Conservation (phyloP, 2,888 invertebrate species). For the Trilocha varians region DNA sequence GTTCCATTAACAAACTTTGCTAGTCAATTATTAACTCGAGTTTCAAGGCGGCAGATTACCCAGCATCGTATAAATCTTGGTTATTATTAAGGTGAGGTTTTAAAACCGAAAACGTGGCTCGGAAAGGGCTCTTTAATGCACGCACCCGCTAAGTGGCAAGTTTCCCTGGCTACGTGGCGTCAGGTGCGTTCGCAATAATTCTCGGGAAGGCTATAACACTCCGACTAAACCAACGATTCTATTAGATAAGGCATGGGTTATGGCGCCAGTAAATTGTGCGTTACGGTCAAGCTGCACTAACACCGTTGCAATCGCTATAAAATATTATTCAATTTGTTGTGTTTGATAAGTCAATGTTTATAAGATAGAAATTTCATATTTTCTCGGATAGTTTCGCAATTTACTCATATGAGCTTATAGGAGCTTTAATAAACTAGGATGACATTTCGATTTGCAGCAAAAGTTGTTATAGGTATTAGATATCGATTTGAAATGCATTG, state of each 20-base stretch:
- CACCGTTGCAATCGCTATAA: too few species aligned
- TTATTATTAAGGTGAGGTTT: not conserved
- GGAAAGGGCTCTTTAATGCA: constrained; percentile 20
- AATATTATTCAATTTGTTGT: too few species aligned
- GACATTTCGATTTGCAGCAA: too few species aligned
- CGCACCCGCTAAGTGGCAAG: constrained; percentile 27
- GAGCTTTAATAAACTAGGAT: too few species aligned
- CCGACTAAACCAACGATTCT: constrained; percentile 12
- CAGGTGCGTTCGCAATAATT: constrained; percentile 36
- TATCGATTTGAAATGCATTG: too few species aligned
- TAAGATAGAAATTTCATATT: too few species aligned
- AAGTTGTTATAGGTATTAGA: too few species aligned
- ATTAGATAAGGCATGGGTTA: constrained; percentile 12
- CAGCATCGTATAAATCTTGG: not conserved
- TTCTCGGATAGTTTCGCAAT: too few species aligned
- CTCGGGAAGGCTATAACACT: constrained; percentile 29
- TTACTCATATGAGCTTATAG: too few species aligned
- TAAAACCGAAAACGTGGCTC: not conserved
- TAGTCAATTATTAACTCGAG: not conserved
- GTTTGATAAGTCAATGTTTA: too few species aligned
- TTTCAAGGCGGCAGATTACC: constrained; percentile 6
- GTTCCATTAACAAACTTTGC: not conserved
- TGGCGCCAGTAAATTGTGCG: constrained; percentile 11
- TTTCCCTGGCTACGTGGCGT: constrained; percentile 21
- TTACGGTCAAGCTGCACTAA: not conserved